Base-by-base conservation (phyloP, 2,888 invertebrate species). In the Microchrysa polita region DNA sequence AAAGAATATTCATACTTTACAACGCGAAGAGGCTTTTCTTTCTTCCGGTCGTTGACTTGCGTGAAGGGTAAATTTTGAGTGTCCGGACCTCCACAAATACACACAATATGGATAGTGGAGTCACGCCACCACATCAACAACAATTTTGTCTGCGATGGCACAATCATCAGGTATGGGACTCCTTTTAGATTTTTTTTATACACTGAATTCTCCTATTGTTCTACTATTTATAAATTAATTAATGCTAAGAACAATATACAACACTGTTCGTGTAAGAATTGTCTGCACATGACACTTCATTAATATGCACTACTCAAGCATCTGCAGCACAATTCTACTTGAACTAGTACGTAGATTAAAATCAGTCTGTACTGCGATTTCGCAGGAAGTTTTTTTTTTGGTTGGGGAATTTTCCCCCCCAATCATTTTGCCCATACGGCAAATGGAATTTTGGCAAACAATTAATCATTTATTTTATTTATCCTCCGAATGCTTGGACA, bases 61-160 rank as follows among this genome's bases (percentile, higher is more conserved):
- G 42, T 10, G 48, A 40, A 61, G 61, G 40, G 22, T 16, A 34
- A 57, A 42, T 16, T 48, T 48, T 12, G 42, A 42, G n/a, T 34
- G 40, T 23, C 14, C n/a, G n/a, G 34, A 40, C 42, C 61, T 16
- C 9, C 61, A 18, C 34, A 34, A 1, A n/a, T n/a, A 23, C 18
- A 14, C 18, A 14, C 65, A 65, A n/a, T 9, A 74, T 76, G 75
- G 74, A 74, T 73, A 76, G 72, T 74, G 67, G 69, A 74, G 73
- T 55, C 67, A 60, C 73, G 65, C 69, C 79, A 78, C 48, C 77
- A 74, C 92, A 92, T 85, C 93, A 93, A 84, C 92, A 92, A 85
- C 93, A 93, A 84, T 93, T 93, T 86, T 93, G 93, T 84, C 88
- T 94, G 81, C 89, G 93, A 84, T 94, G 93, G 93, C 93, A 93